Evolutionary conservation across 2,113 vertebrate species (phyloP), one percentile per base, ranked within the genome.

Genomic region (Proteles cristata): DNA sequence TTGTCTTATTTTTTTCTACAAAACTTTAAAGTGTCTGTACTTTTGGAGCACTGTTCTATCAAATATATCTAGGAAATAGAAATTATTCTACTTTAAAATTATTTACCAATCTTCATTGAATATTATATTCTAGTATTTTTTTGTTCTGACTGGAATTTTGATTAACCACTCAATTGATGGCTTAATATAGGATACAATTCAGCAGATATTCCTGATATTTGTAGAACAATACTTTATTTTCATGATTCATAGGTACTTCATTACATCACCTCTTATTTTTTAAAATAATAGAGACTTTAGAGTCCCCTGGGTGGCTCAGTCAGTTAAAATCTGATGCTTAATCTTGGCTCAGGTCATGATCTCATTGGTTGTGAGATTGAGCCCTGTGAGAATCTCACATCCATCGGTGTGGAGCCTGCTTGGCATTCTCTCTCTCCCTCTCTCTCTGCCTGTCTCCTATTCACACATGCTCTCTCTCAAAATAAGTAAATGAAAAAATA

Each of bases 81-180:
- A 87, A 80, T 76, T 35, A 89, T 79, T 87, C 77, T 76, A 91
- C 17, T 71, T 92, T 76, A 43, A 11, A 68, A 80, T 94, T 87
- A 76, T 63, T 85, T 77, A 69, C 88, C 58, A 61, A 14, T 81
- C 61, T 95, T 73, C 31, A 23, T 3, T 80, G 43, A 95, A 63
- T 26, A 66, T 81, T 94, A 39, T 66, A 86, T 96, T 96, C 68
- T 45, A 90, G 69, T 25, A 73, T 45, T 91, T 92, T 91, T 53
- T 71, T 48, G 88, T 45, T 95, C 55, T 73, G 33, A 39, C 14
- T 88, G 15, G 10, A n/a, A 76, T 87, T 95, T 86, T 87, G n/a
- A 96, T 39, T 58, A 73, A 68, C 23, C 17, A 48, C 63, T 90
- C 23, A 76, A 77, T 21, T 85, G 16, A 50, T 97, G 84, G 31